Base-by-base conservation (phyloP, 2,888 invertebrate species). In the Torymus auratus region DNA sequence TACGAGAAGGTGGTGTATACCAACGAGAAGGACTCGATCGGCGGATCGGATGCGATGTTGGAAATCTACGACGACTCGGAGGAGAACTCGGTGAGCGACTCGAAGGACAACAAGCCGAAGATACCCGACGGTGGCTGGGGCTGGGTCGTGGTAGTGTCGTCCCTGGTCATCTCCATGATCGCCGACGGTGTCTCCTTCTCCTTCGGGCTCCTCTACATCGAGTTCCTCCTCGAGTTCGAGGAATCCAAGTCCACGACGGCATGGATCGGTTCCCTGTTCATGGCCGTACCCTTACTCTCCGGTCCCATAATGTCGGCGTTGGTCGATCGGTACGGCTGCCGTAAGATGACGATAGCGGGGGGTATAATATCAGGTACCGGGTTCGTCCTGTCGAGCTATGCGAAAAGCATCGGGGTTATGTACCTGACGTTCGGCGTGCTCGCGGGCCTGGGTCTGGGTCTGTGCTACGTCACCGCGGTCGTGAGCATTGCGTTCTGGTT, bases 141-240 rank as follows among this genome's bases (percentile, higher is more conserved):
- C 11, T 97, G 97, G 97, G 93, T 97, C 20, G 96, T 98, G 0
- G 98, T 98, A 0, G 90, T 95, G 58, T 95, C 97, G 3, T 96
- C 97, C 0, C 94, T 98, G 84, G 89, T 97, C 61, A 94, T 97
- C 78, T 97, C 97, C 20, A 94, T 97, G 92, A 95, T 98, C 69
- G 96, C 97, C 58, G 98, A 98, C 90, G 98, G 98, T 0, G 94
- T 98, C 78, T 96, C 97, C 71, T 97, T 98, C 90, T 97, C 97
- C 0, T 98, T 98, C 89, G 99, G 98, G 0, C 92, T 98, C 17
- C 92, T 98, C 11, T 97, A 96, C 88, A 95, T 96, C 0, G 95
- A 97, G 87, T 95, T 98, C 86, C 92, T 96, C 65, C 92, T 94
- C 67, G 95, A 96, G 87, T 98, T 97, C 89, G 92, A 93, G 77